Evolutionary conservation across 2,113 vertebrate species (phyloP).

Genomic region (Dolichallabes microphthalmus): DNA sequence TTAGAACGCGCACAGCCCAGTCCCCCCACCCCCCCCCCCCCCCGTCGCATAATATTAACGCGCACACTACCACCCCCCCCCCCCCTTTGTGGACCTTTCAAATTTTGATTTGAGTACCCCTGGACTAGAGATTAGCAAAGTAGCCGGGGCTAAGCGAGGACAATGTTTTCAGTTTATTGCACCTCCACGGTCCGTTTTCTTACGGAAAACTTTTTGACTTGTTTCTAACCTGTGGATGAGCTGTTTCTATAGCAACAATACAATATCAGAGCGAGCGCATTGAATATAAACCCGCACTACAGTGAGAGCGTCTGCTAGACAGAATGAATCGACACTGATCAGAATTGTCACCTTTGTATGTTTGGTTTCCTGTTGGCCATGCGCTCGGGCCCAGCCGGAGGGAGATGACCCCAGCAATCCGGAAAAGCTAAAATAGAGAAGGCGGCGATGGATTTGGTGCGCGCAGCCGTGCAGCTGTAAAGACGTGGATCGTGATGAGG

Average conservation of each 20-base stretch:
- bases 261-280: neutral
- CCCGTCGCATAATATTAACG: too few relatives aligned
- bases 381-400: conserved; percentile 67
- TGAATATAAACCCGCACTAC: neutral
- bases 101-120: too few relatives aligned
- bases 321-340: neutral
- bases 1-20: too few relatives aligned
- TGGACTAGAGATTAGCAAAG: too few relatives aligned
- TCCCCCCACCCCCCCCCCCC: too few relatives aligned
- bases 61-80: too few relatives aligned
- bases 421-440: conserved; percentile 83
- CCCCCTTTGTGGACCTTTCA: too few relatives aligned
- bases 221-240: neutral
- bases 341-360: conserved; percentile 79
- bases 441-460: conserved; percentile 75
- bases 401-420: conserved; percentile 87
- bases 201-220: neutral
- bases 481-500: conserved; percentile 77
- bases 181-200: too few relatives aligned
- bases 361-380: conserved; percentile 74
- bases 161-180: too few relatives aligned
- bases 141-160: too few relatives aligned
- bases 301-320: neutral
- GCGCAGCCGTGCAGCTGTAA: conserved; percentile 69
- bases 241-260: neutral